Base-by-base conservation (phyloP, 92 coral and sea anemone genomes). In the Anthopleura xanthogrammica region DNA sequence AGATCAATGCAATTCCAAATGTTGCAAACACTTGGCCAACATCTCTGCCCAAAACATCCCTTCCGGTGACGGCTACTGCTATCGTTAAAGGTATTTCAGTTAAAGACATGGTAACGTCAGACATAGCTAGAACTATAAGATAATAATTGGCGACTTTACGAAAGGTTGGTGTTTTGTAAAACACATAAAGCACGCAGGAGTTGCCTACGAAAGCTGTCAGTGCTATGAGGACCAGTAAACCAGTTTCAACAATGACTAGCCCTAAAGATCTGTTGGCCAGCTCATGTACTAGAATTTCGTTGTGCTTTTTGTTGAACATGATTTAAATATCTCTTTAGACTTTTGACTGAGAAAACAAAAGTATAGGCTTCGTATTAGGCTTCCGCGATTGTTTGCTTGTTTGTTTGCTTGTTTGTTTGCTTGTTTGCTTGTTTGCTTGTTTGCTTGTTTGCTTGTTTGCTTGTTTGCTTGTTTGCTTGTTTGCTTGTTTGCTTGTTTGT, bases 71-170 rank as follows among this genome's bases (percentile, higher is more conserved):
- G 20, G 82, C 70, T 12, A 24, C 66, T 2, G 29, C 76, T 40
- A 64, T 79, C 41, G 82, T 48, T 2, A 83, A 7, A 1, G 87
- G 87, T 77, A 83, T 83, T 12, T 76, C 87, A 52, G 43, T 5
- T 2, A 62, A 48, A 54, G 87, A 29, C 17, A 58, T 16, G 14
- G 46, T 58, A 20, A 83, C 82, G 76, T 83, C 87, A 19, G 87
- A 83, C 19, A 83, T 62, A 22, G 87, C 81, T 39, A 83, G 82
- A 17, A 76, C 73, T n/a, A 77, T 66, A 23, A 83, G 41, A 52
- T 83, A 83, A 46, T 76, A 77, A 23, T 58, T 83, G 60, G 87
- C 75, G 10, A 76, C 87, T 56, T 24, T 83, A 19, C 87, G 81
- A 43, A 83, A 72, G 50, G 41, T 7, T 22, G 87, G 87, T 20